Evolutionary conservation across 2,888 invertebrate genomes (phyloP), one percentile per base, ranked within the genome.

Genomic region (Sipha maydis): DNA sequence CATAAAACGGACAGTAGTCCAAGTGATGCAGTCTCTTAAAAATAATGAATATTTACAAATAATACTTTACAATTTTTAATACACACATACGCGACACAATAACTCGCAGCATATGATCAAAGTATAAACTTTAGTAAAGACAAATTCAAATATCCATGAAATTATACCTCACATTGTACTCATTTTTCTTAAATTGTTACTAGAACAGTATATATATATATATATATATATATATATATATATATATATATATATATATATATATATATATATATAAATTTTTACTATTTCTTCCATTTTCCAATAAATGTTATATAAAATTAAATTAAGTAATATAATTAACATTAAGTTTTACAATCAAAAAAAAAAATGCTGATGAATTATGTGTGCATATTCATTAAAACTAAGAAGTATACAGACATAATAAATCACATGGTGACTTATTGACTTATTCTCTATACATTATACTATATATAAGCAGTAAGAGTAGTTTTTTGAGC

Each of bases 11-110:
- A 76, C 76, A 38, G 11, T 21, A 31, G 69, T 69, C 77, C 69
- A 69, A 75, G 14, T 69, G 77, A 85, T 85, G 48, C 77, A 85
- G 77, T 77, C 77, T 85, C 85, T 85, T 85, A 85, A 71, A 76
- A 48, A 75, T 84, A 84, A 85, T 77, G 48, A 48, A 85, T 28
- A 69, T 85, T 25, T 77, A 85, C 41, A 84, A 21, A 31, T 84
- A 21, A 25, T 61, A 61, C 19, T 56, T 84, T 67, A 84, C 84
- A 84, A 76, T 84, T 41, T 84, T 84, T 38, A 84, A 61, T 21
- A 11, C 28, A 11, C 56, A 69, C 28, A 75, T 19, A 61, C 41
- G 56, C 48, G 31, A 41, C 28, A 67, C 31, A 75, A 83, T 56
- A 83, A 56, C 9, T 56, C 38, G 21, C 25, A 83, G 21, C 25